A percentile compares a stretch with the other conserved stretches of the same genome.
Conservation (phyloP, 2,888 invertebrate species). For the Nephrotoma flavescens region DNA sequence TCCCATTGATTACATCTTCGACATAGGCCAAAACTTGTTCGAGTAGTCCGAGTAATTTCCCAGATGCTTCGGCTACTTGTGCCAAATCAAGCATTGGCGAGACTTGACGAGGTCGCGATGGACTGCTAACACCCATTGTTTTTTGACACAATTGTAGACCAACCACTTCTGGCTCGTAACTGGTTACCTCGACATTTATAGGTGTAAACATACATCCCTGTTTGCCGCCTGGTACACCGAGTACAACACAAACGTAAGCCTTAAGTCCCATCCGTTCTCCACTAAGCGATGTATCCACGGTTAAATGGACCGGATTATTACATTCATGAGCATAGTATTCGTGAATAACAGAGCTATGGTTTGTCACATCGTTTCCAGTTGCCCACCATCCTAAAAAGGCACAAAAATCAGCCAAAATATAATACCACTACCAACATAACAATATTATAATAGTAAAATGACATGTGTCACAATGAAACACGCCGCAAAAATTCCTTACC, state of each 20-base stretch:
- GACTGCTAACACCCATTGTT: conserved; percentile 45
- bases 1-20: conserved; percentile 78
- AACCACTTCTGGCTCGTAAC: conserved; percentile 83
- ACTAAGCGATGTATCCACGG: conserved; percentile 82
- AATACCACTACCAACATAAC: background rate
- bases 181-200: conserved; percentile 72
- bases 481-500: conserved; percentile 33
- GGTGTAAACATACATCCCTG: conserved; percentile 95
- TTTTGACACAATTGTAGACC: conserved; percentile 70
- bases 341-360: conserved; percentile 93
- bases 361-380: conserved; percentile 93
- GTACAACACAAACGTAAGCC: conserved; percentile 81
- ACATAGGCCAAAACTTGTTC: conserved; percentile 72
- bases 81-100: conserved; percentile 57
- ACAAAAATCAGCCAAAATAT: background rate
- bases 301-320: conserved; percentile 86
- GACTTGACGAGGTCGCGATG: conserved; percentile 43
- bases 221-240: conserved; percentile 89
- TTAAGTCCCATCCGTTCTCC: conserved; percentile 85
- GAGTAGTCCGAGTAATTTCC: conserved; percentile 58
- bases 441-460: background rate
- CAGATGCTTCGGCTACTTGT: conserved; percentile 76
- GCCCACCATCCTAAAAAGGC: conserved; percentile 77
- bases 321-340: conserved; percentile 94
- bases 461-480: conserved; percentile 3